Conservation (phyloP, 2,888 invertebrate genomes). For the Eupithecia inturbata region DNA sequence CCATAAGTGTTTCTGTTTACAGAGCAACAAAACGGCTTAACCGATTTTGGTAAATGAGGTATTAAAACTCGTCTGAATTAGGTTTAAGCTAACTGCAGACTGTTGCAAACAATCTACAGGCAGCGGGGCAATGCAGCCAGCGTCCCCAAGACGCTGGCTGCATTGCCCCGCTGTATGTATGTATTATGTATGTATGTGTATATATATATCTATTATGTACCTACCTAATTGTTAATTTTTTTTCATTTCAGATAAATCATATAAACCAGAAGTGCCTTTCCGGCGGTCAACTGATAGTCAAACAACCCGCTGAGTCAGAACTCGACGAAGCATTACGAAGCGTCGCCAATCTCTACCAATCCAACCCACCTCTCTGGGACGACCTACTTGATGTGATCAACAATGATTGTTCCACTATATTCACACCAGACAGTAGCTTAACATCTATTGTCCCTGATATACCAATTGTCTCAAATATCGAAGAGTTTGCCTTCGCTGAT, state of each 20-base stretch:
- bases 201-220: too few species aligned
- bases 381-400: conserved; percentile 60
- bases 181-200: too few species aligned
- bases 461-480: not conserved
- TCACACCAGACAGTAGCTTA: not conserved
- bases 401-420: conserved; percentile 42
- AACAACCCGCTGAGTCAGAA: conserved; percentile 53
- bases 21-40: too few species aligned
- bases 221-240: too few species aligned
- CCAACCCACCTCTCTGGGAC: conserved; percentile 55
- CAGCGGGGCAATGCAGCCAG: too few species aligned
- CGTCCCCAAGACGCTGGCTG: too few species aligned
- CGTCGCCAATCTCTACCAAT: conserved; percentile 56
- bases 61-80: too few species aligned
- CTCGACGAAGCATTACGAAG: conserved; percentile 59
- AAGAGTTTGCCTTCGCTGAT: conserved; percentile 14
- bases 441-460: not conserved
- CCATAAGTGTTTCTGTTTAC: too few species aligned
- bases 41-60: too few species aligned
- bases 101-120: too few species aligned
- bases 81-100: too few species aligned
- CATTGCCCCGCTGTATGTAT: too few species aligned
- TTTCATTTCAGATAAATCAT: conserved; percentile 62
- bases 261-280: conserved; percentile 67
- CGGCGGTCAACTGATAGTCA: conserved; percentile 70